Base-by-base conservation (phyloP, 2,888 invertebrate species). In the Oeneis ivallda region DNA sequence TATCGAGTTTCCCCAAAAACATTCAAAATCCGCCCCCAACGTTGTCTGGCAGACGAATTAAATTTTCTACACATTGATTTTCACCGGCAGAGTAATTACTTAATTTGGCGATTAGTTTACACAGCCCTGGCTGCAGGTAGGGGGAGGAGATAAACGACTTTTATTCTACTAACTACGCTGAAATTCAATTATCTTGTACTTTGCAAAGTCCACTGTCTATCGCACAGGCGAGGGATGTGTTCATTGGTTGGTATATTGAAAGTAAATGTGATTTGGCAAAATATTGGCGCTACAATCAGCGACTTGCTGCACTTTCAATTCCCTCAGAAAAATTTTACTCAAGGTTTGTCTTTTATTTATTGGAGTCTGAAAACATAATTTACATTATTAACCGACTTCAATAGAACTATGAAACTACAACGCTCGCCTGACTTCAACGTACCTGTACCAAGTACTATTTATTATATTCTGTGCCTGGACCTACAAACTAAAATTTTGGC, bases 31-130 rank as follows among this genome's bases (percentile, higher is more conserved):
- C 76, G 75, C 80, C 52, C 78, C 64, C 62, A 61, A 50, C 62
- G 41, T 77, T 75, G 79, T 79, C 80, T 82, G 77, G 77, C 79
- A 72, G 76, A 78, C 78, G 82, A 87, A 88, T 89, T 86, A 83
- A 87, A 87, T 88, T 86, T 84, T 80, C 79, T 81, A 81, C 83
- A 84, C 85, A 87, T 87, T 87, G 86, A 86, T 87, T 87, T 85
- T 82, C 81, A 83, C 76, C 76, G 77, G 77, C 76, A 75, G 76
- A 79, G 80, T 86, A 86, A 86, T 89, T 87, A 87, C 80, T 84
- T 86, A 85, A 87, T 87, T 87, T 83, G 78, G 76, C 83, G 84
- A 87, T 87, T 84, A 87, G 83, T 87, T 87, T 81, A 84, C 83
- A 81, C 81, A 79, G 75, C 75, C 53, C 77, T 81, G 82, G 77